Conservation (phyloP, 2,113 vertebrate genomes). For the Corythaixoides concolor region DNA sequence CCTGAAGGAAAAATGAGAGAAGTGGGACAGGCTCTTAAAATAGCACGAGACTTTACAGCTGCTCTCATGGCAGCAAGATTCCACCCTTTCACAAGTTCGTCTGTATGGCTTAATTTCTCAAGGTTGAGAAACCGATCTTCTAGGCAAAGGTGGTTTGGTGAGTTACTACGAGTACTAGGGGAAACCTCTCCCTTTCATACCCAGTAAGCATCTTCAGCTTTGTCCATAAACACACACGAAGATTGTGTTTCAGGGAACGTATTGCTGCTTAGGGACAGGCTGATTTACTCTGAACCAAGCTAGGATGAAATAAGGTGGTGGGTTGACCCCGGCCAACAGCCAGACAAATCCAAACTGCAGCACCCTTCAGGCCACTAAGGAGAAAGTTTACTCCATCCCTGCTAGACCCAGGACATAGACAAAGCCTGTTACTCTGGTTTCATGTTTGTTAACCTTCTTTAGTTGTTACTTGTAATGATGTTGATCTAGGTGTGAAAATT, state of each 20-base stretch:
- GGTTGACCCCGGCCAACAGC: background rate
- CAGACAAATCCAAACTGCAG: background rate
- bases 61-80: background rate
- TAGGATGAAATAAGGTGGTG: background rate
- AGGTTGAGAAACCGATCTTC: background rate
- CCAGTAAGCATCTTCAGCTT: background rate
- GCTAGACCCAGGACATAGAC: background rate
- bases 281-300: background rate
- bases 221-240: background rate
- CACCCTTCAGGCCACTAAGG: rapidly evolving
- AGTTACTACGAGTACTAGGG: background rate
- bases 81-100: background rate
- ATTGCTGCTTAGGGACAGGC: background rate
- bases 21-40: background rate
- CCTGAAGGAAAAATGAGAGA: background rate
- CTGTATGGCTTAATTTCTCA: background rate
- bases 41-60: background rate
- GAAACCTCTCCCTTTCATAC: background rate
- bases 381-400: background rate
- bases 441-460: background rate
- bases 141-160: background rate
- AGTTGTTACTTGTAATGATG: background rate
- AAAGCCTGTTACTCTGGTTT: background rate
- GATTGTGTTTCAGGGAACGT: rapidly evolving
- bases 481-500: background rate